Evolutionary conservation across 1,140 invertebrate genomes (phyloP), one percentile per base, ranked within the genome.

Genomic region (Drosophila dunni): DNA sequence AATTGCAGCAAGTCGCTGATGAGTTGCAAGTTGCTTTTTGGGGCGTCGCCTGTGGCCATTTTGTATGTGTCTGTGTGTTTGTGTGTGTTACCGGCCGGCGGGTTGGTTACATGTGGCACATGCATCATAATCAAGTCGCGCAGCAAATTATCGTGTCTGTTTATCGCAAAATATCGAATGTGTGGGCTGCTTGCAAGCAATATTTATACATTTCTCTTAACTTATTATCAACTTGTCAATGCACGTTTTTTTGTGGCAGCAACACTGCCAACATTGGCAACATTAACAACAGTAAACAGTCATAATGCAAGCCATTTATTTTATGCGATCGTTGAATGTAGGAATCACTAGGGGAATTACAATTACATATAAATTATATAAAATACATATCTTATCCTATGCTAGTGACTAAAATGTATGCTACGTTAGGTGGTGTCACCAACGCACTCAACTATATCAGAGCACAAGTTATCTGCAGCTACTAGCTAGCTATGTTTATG

Each of bases 11-110:
- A 36, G 10, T 46, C 34, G 64, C 64, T 81, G 79, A 81, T 77
- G 78, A 81, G 73, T 81, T 81, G 62, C 78, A 75, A 76, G 34
- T 57, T 68, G 62, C 56, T 53, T 53, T 36, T 68, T 57, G 36
- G 65, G 57, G 66, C 66, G 66, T 69, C 29, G 66, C 66, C 38
- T 53, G 66, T 44, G 40, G 66, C 48, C 36, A n/a, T 33, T 58
- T 24, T 44, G 15, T 56, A 4, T 56, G n/a, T 10, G 0, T 61
- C 9, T 34, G 2, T 61, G 36, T 57, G 15, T 38, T 33, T 51
- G 36, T 15, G 3, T 48, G 29, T 34, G 33, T 51, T 13, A 42
- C 29, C 34, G 34, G 51, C 51, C 53, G 36, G 13, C 34, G 10
- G 4, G 3, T 7, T 20, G 53, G 20, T 11, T n/a, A 20, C 44